A percentile compares a stretch with the other conserved stretches of the same genome.
phyloP scores from a whole-genome alignment of 2,888 invertebrate species.

The Drosophila meridionalis region DNA sequence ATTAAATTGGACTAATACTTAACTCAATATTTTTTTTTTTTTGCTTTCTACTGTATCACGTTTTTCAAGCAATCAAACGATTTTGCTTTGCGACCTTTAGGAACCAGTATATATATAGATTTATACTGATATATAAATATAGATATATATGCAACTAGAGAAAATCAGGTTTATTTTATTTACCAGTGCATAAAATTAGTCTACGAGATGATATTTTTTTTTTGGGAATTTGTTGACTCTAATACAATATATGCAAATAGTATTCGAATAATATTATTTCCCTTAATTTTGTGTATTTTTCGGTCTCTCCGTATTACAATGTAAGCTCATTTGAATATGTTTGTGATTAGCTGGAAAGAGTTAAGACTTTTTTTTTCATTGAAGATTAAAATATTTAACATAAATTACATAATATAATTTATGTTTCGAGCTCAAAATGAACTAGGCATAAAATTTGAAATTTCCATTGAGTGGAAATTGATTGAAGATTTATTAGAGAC shows the following conservation, averaged over 20 bases:
- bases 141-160: slow-evolving; percentile 5
- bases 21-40: neutral
- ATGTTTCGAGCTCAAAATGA: neutral
- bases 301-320: slow-evolving; percentile 5
- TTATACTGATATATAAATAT: neutral
- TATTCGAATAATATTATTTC: slow-evolving; percentile 15
- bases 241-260: slow-evolving; percentile 23
- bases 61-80: slow-evolving; percentile 8
- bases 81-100: slow-evolving; percentile 39
- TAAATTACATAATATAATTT: slow-evolving; percentile 21
- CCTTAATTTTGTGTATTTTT: neutral
- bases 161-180: slow-evolving; percentile 55
- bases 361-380: neutral
- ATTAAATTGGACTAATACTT: neutral
- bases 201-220: slow-evolving; percentile 12
- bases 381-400: slow-evolving; percentile 3
- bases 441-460: neutral
- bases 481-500: neutral
- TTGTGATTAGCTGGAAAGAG: slow-evolving; percentile 19
- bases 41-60: neutral
- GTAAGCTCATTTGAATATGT: slow-evolving; percentile 35
- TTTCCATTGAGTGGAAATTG: neutral
- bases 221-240: slow-evolving; percentile 17
- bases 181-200: slow-evolving; percentile 39
- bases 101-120: slow-evolving; percentile 25